phyloP scores from a whole-genome alignment of 2,888 invertebrate genomes.

The Erannis defoliaria region DNA sequence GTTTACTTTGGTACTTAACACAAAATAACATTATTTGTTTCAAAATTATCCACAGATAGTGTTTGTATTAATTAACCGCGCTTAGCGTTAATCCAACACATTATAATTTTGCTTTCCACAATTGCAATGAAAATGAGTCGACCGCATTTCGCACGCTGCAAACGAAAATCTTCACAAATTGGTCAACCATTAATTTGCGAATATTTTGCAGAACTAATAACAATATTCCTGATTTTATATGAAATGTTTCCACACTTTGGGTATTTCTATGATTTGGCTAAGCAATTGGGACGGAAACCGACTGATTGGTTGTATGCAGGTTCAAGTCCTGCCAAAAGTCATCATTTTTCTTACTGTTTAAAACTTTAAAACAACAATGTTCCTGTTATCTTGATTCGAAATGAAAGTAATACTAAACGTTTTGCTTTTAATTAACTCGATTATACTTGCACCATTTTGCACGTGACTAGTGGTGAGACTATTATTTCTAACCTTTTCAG shows the following conservation, averaged over 20 bases:
- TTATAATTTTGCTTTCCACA: constrained; percentile 67
- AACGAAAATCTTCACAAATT: constrained; percentile 78
- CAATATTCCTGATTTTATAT: too few species aligned
- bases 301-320: too few species aligned
- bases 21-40: too few species aligned
- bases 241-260: too few species aligned
- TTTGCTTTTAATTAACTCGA: not conserved
- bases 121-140: constrained; percentile 68
- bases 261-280: too few species aligned
- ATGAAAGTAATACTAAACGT: not conserved
- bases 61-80: constrained; percentile 48
- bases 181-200: constrained; percentile 74
- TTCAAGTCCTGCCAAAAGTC: too few species aligned
- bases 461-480: not conserved
- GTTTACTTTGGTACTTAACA: too few species aligned
- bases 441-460: not conserved
- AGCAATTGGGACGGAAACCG: too few species aligned
- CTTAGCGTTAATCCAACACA: constrained; percentile 62
- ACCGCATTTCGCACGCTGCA: constrained; percentile 80
- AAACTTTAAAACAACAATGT: too few species aligned
- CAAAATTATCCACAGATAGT: not conserved
- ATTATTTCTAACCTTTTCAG: not conserved
- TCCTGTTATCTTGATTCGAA: constrained; percentile 3
- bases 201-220: constrained; percentile 47
- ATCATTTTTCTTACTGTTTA: too few species aligned